These are phyloP conservation scores for Grapholita molesta DNA, from an alignment of 1,140 invertebrate species.

Conservation along the genomic window DNA sequence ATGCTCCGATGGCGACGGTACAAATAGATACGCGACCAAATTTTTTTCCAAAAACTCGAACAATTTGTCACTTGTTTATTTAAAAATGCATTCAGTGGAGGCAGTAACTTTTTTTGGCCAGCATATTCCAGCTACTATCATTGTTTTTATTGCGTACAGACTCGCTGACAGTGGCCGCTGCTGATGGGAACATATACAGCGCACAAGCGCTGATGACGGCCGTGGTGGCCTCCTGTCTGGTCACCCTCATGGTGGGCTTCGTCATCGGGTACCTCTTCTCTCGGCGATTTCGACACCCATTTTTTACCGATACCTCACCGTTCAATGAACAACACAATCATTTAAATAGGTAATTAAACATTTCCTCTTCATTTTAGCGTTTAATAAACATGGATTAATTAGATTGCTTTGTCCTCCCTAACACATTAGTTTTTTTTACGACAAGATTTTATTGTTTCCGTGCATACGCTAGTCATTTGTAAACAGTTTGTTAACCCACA, in stretches of 20 bases:
- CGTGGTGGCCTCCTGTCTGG: conserved; percentile 86
- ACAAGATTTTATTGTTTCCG: conserved; percentile 36
- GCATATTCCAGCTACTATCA: too few relatives aligned
- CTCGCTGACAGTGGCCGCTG: conserved; percentile 80
- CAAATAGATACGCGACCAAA: too few relatives aligned
- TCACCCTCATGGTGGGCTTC: conserved; percentile 89
- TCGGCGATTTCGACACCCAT: conserved; percentile 84
- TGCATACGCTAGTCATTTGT: conserved; percentile 30
- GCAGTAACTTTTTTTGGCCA: too few relatives aligned
- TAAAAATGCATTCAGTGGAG: too few relatives aligned
- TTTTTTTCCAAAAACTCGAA: too few relatives aligned
- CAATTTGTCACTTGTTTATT: too few relatives aligned
- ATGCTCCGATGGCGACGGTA: too few relatives aligned
- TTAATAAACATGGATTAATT: neutral
- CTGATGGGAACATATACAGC: conserved; percentile 84
- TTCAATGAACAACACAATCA: conserved; percentile 84
- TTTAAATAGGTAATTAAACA: conserved; percentile 68
- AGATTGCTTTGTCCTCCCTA: neutral
- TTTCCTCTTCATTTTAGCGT: neutral
- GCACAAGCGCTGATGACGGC: conserved; percentile 89
- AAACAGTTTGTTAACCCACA: neutral
- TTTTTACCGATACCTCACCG: conserved; percentile 84
- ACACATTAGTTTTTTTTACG: conserved; percentile 32
- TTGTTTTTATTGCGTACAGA: conserved; percentile 63
- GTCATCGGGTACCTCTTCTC: conserved; percentile 91